Base-by-base conservation (phyloP, 2,888 invertebrate species). In the Lymantria monacha region DNA sequence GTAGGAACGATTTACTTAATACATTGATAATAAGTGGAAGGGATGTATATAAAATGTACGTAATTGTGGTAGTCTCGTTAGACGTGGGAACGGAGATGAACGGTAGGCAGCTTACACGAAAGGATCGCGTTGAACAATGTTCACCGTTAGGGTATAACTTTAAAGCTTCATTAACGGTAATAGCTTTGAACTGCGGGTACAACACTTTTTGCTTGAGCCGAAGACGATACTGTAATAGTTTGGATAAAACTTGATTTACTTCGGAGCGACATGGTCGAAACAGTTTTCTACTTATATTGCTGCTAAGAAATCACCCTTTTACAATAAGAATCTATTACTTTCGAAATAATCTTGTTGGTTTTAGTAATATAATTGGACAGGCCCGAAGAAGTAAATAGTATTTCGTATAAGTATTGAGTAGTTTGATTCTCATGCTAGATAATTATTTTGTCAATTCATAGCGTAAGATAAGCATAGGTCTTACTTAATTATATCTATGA, bases 1-100 rank as follows among this genome's bases (percentile, higher is more conserved):
- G 76, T 76, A 70, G 57, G 78, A 82, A 83, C 83, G 81, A 86
- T 89, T 87, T 87, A 87, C 81, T 87, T 86, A 87, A 87, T 85
- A 88, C 81, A 83, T 87, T 83, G 86, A 85, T 87, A 84, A 87
- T 87, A 87, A 87, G 84, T 80, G 82, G 69, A 74, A 74, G 77
- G 85, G 83, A 84, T 85, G 83, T 83, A 87, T 86, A 83, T 87
- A 87, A 87, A 85, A 84, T 76, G 76, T 71, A 78, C 79, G 87
- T 87, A 90, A 87, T 90, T 82, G 84, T 77, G 82, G 83, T 76
- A 83, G 87, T 75, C 88, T 89, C 79, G 88, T 91, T 91, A 89
- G 85, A 87, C 88, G 88, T 90, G 90, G 91, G 91, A 90, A 89
- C 75, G 78, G 55, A 57, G 66, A 59, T 69, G 56, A 63, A 59